Evolutionary conservation across 2,113 vertebrate genomes (phyloP), one percentile per base, ranked within the genome.

Genomic region (Paracyprichromis sp.): DNA sequence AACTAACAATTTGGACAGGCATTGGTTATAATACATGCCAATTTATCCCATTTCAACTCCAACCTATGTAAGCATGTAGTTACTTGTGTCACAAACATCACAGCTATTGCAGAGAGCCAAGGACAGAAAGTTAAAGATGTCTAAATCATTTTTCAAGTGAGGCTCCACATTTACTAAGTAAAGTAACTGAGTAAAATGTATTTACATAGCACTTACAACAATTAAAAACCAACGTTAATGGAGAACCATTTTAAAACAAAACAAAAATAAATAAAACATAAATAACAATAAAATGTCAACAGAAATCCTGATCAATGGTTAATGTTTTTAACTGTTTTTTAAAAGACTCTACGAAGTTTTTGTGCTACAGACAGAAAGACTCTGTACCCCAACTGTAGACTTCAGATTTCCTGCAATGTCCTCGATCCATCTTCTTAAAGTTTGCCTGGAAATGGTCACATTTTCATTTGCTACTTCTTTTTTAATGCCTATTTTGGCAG

Each of bases 321-420:
- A 36, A 36, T n/a, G 17, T 66, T 66, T 66, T 66, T 36, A 66
- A 63, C 59, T 12, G 59, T 36, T n/a, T 36, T 36, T 63, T 11
- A 12, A 63, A 63, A 63, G 31, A 63, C 31, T 66, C 6, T 31
- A 66, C 0, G 0, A 17, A 66, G 17, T 4, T 10, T 66, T 3
- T n/a, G 34, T 38, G 31, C 6, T 66, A 66, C 17, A 38, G 61
- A n/a, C 17, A 66, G 34, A 66, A 66, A 2, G 34, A 12, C 61
- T 66, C 10, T 38, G 34, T 38, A 66, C 61, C 34, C 34, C 10
- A 66, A 12, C 61, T n/a, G 6, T 38, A 38, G 34, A 38, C 61
- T n/a, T 38, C 61, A 21, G 19, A 21, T 69, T 69, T 69, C 19
- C 63, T 69, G 19, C 34, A 69, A 69, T 21, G 34, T 69, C 19